Conservation (phyloP, 2,113 vertebrate species). For the Toxostoma redivivum region DNA sequence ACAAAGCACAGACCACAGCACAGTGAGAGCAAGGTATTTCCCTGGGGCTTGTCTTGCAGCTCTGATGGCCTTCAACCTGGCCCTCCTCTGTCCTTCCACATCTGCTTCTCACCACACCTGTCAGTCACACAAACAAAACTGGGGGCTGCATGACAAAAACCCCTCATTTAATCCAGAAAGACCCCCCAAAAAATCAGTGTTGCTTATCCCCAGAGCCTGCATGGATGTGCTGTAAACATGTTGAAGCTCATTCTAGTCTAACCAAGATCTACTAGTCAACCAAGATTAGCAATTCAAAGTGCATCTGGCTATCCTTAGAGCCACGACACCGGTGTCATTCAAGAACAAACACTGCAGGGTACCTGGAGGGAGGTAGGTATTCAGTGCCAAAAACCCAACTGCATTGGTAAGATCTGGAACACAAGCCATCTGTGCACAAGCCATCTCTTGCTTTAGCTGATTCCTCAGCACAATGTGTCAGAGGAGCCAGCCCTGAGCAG, state of each 20-base stretch:
- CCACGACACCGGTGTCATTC: background rate
- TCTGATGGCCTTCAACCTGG: background rate
- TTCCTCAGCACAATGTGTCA: background rate
- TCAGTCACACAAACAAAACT: background rate
- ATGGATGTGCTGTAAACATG: background rate
- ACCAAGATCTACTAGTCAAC: too few species aligned
- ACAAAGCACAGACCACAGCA: conserved; percentile 1
- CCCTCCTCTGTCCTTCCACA: background rate
- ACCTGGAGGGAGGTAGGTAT: background rate
- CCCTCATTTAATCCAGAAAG: background rate
- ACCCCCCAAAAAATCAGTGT: background rate
- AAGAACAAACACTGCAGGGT: background rate
- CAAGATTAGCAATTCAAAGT: background rate
- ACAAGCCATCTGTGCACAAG: background rate
- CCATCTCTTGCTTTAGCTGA: background rate
- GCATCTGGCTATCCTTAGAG: background rate
- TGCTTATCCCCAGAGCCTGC: background rate
- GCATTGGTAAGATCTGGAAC: background rate
- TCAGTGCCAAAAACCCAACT: background rate
- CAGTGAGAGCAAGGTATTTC: background rate
- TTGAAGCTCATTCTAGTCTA: background rate
- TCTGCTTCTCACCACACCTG: background rate
- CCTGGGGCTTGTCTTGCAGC: background rate
- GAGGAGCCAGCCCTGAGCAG: background rate
- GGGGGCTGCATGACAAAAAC: background rate